These are phyloP conservation scores for Solenopsis fugax DNA, from an alignment of 1,140 invertebrate species.

Conservation along the genomic window DNA sequence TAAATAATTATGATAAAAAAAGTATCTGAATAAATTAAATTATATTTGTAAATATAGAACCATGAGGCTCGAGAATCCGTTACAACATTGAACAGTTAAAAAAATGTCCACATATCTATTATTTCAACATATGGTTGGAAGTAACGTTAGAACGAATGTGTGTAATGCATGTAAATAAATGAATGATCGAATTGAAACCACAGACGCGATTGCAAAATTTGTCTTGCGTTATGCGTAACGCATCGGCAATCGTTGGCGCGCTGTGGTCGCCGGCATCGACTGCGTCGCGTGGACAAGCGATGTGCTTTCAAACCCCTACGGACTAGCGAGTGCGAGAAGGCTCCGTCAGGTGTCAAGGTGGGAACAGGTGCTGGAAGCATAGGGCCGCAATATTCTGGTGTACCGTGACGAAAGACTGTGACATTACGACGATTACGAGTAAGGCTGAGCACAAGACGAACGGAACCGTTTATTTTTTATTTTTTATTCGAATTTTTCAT, in stretches of 20 bases:
- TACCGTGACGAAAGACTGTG: constrained; percentile 57
- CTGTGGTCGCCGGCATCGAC: background rate
- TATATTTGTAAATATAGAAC: background rate
- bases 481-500: background rate
- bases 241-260: background rate
- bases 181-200: constrained; percentile 1
- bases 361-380: constrained; percentile 72
- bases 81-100: background rate
- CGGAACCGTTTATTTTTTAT: no score
- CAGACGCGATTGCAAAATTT: constrained; percentile 29
- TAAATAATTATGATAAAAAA: background rate
- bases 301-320: constrained; percentile 60
- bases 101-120: background rate
- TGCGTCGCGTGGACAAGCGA: constrained; percentile 41
- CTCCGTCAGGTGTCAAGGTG: constrained; percentile 67
- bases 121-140: constrained; percentile 1
- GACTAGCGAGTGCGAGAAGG: constrained; percentile 58
- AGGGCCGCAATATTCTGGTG: constrained; percentile 60
- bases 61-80: background rate
- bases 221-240: constrained; percentile 15
- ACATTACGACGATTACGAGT: constrained; percentile 53
- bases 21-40: constrained; percentile 2
- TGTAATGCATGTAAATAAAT: background rate
- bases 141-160: constrained; percentile 3
- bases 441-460: constrained; percentile 37